Base-by-base conservation (phyloP, 1,140 invertebrate species). In the Trachymyrmex cornetzi region DNA sequence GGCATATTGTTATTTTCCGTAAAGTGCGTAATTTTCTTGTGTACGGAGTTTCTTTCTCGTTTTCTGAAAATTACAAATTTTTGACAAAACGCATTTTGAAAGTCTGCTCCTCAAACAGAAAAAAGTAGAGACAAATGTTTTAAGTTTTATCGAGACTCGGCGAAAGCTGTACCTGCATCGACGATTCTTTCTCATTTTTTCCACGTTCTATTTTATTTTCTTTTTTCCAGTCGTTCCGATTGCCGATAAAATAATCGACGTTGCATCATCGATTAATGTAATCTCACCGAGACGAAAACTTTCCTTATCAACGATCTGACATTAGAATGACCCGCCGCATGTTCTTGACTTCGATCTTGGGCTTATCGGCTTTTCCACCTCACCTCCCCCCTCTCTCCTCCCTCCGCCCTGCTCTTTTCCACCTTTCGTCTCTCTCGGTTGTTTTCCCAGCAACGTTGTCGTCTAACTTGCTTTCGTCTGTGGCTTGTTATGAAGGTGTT, bases 121-220 rank as follows among this genome's bases (percentile, higher is more conserved):
- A 22, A 57, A n/a, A 48, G 11, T 53, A 48, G 50, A 50, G 44
- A 72, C 87, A 91, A 89, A 90, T 87, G 89, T 85, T 92, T 91
- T 88, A 90, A 91, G 90, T 77, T 77, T 90, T 86, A 86, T 90
- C 91, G 87, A 59, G 81, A 87, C 90, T 89, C 89, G 48, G 48
- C 6, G 67, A 61, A 38, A 55, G 55, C 27, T 14, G 3, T 57
- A 61, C 48, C 50, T 77, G 30, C 34, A 48, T 38, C 71, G 14
- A 48, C 50, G 57, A 80, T 64, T 67, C 63, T 57, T 44, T 34
- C 24, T 19, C 27, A 7, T 61, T 14, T 69, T 69, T 69, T 27
- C 19, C 24, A n/a, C 34, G 2, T 53, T 55, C 22, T 81, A 27
- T 19, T 48, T 50, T 14, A 1, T 48, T 75, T 24, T 50, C 59